Evolutionary conservation across 2,113 vertebrate species (phyloP).

Genomic region (Mirza zaza): DNA sequence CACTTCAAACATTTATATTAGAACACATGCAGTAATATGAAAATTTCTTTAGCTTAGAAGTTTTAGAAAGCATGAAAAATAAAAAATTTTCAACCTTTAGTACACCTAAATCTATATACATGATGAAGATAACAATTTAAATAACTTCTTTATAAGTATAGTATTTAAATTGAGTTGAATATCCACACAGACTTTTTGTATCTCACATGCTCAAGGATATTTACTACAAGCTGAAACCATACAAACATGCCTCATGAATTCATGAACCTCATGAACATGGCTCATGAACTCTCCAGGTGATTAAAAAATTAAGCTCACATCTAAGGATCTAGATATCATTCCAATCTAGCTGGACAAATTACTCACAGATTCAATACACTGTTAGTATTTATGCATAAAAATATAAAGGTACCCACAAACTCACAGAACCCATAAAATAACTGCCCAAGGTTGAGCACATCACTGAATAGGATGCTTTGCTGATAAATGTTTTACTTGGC

Average conservation of each 20-base stretch:
- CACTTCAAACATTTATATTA: constrained; percentile 74
- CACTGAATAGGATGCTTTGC: background rate
- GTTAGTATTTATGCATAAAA: constrained; percentile 31
- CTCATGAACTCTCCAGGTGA: constrained; percentile 2
- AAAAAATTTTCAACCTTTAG: constrained; percentile 10
- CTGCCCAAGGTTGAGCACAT: background rate
- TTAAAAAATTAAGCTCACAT: constrained; percentile 47
- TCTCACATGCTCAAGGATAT: background rate
- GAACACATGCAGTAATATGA: constrained; percentile 51
- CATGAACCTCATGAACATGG: background rate
- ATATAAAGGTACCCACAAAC: constrained; percentile 24
- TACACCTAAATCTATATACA: background rate
- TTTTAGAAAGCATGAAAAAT: constrained; percentile 59
- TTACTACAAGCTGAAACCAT: background rate
- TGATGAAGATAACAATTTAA: constrained; percentile 37
- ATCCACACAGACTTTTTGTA: constrained; percentile 21
- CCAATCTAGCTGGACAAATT: constrained; percentile 42
- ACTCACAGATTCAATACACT: background rate
- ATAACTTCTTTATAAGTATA: constrained; percentile 31
- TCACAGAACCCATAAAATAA: constrained; percentile 35
- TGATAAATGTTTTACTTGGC: constrained; percentile 40
- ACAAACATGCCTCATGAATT: background rate
- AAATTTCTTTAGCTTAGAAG: constrained; percentile 50
- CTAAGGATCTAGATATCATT: constrained; percentile 42
- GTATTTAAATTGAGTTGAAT: constrained; percentile 39